Evolutionary conservation across 2,888 invertebrate genomes (phyloP).

Genomic region (Parnassius apollo): DNA sequence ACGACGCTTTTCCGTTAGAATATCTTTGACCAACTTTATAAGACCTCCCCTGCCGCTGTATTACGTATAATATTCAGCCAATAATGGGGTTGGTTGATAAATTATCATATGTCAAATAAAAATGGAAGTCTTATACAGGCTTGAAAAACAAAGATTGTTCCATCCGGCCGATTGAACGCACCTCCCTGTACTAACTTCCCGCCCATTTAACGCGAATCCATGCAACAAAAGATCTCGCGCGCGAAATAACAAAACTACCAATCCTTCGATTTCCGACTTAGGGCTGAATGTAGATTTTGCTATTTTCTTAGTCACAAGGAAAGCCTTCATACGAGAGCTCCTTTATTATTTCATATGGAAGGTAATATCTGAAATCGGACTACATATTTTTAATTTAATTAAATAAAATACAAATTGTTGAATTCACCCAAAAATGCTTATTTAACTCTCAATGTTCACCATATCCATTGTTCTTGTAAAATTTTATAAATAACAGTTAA

Average conservation of each 20-base stretch:
- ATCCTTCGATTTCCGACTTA: constrained; percentile 53
- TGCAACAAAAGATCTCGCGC: constrained; percentile 75
- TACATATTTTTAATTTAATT: background rate
- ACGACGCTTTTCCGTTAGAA: constrained; percentile 56
- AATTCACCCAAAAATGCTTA: background rate
- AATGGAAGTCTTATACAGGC: constrained; percentile 63
- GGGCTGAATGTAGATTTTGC: constrained; percentile 43
- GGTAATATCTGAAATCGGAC: background rate
- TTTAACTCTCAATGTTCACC: no score
- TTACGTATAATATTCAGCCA: constrained; percentile 28
- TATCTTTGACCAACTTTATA: constrained; percentile 45
- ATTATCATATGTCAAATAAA: constrained; percentile 48
- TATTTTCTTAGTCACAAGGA: constrained; percentile 33
- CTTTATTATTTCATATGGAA: background rate
- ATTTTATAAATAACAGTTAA: constrained; percentile 34
- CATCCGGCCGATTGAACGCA: constrained; percentile 74
- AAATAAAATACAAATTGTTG: background rate
- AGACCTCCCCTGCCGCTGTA: constrained; percentile 45
- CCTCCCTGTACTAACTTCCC: constrained; percentile 77
- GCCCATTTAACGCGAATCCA: constrained; percentile 78
- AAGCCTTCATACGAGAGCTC: constrained; percentile 9
- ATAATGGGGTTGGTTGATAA: constrained; percentile 41
- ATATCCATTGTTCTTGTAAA: background rate
- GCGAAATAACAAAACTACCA: constrained; percentile 79
- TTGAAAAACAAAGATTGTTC: constrained; percentile 77